Percentiles rank a stretch among this genome's conserved stretches.
These are phyloP conservation scores for Sycobia sp. DNA, from an alignment of 1,140 invertebrate genomes.

Conservation along the genomic window DNA sequence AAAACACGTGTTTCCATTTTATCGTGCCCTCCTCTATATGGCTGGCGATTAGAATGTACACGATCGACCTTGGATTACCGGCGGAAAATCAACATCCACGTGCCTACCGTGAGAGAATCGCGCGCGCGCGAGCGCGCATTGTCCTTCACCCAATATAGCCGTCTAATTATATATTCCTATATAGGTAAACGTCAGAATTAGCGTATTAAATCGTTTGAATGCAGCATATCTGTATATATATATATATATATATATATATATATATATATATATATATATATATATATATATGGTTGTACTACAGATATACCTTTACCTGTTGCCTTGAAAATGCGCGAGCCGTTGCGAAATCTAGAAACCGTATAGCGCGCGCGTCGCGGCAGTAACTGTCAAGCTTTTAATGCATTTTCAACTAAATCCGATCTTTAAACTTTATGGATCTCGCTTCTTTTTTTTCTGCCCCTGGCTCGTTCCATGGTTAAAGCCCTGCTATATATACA, in stretches of 20 bases:
- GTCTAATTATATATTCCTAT: too few relatives aligned
- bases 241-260: background rate
- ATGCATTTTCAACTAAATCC: background rate
- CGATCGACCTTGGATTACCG: conserved; percentile 30
- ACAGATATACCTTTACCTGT: conserved; percentile 18
- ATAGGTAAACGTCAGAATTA: conserved; percentile 26
- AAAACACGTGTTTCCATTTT: conserved; percentile 6
- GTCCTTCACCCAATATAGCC: conserved; percentile 34
- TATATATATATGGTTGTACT: background rate
- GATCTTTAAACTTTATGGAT: background rate
- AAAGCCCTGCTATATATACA: too few relatives aligned
- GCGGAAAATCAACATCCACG: conserved; percentile 33
- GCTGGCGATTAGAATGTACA: conserved; percentile 32
- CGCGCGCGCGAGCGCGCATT: too few relatives aligned
- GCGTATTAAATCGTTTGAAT: conserved; percentile 15
- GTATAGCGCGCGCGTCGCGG: background rate
- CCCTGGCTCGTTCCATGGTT: too few relatives aligned
- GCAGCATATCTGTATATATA: background rate
- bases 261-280: background rate
- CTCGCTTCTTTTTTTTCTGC: too few relatives aligned
- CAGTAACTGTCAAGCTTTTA: conserved; percentile 13
- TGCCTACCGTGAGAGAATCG: conserved; percentile 34
- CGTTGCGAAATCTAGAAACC: conserved; percentile 25
- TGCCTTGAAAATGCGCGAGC: conserved; percentile 16
- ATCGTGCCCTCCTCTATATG: too few relatives aligned